Conservation (phyloP, 35 echinoderm and acorn worm genomes). For the Ophiothrix spiculata region DNA sequence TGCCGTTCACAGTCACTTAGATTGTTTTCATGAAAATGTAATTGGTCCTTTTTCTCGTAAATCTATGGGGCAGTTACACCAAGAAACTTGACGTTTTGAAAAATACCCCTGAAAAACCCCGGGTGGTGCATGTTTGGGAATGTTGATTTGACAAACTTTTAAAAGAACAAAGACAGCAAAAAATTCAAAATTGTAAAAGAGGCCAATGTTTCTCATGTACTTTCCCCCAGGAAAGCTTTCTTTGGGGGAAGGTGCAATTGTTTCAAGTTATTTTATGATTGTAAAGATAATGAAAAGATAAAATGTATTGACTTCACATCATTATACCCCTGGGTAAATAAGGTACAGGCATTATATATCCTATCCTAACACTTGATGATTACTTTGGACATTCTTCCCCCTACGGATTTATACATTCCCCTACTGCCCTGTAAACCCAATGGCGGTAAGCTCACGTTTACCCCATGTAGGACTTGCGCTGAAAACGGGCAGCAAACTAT, state of each 20-base stretch:
- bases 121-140: background rate
- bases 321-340: conserved; percentile 53
- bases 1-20: background rate
- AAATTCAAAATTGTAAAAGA: background rate
- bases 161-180: background rate
- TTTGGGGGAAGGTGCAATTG: conserved; percentile 48
- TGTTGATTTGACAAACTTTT: background rate
- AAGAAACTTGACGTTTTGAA: background rate
- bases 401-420: conserved; percentile 14
- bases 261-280: background rate
- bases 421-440: conserved; percentile 4
- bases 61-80: background rate
- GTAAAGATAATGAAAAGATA: conserved; percentile 19
- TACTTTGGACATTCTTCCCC: conserved; percentile 32
- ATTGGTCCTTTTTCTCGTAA: background rate
- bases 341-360: background rate
- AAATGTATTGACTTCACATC: background rate
- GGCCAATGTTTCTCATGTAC: background rate
- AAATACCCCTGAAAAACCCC: background rate
- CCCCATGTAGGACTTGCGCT: conserved; percentile 30
- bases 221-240: conserved; percentile 31
- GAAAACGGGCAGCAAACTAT: background rate
- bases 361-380: background rate
- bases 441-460: conserved; percentile 26
- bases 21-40: background rate